Base-by-base conservation (phyloP, 2,113 vertebrate genomes). In the Larimichthys polyactis region DNA sequence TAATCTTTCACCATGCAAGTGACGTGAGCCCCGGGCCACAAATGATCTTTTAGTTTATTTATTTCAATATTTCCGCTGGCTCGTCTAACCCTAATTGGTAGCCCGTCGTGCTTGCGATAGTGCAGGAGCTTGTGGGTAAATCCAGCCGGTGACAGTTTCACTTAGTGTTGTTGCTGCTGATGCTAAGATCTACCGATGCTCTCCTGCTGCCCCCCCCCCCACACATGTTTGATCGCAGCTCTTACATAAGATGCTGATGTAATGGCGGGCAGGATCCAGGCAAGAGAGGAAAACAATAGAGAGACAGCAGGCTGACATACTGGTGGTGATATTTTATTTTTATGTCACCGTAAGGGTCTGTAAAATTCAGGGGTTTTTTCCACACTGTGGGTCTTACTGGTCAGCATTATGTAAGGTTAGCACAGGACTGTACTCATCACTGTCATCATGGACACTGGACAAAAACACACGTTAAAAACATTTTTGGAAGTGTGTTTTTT, bases 41-140 rank as follows among this genome's bases (percentile, higher is more conserved):
- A 92, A 87, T 87, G 85, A 91, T 93, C 89, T 93, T 94, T 94
- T 88, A 91, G 85, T 95, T 94, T 86, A 92, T 94, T 92, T 92
- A 94, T 93, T 94, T 94, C 88, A 94, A 92, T 94, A 91, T 90
- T 90, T 89, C 79, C 62, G 15, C 86, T 66, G 43, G 66, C 79
- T 84, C 75, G 65, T 91, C 87, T 84, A 64, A 70, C 77, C 76
- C 81, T 83, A 90, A 90, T 86, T 91, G 92, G 80, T 75, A 22
- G 72, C 82, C 65, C 49, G 58, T 79, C 9, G 8, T 63, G 55
- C 75, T 68, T 74, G 62, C 5, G 9, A 78, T 67, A 85, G 75
- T 2, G 40, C 49, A 6, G 65, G 77, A 81, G 66, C 73, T 79
- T 32, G 74, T 71, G 85, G 81, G 71, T 59, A 79, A 80, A 36